These are phyloP conservation scores for Halcyon badia DNA, from an alignment of 2,797 vertebrate species.

Conservation along the genomic window DNA sequence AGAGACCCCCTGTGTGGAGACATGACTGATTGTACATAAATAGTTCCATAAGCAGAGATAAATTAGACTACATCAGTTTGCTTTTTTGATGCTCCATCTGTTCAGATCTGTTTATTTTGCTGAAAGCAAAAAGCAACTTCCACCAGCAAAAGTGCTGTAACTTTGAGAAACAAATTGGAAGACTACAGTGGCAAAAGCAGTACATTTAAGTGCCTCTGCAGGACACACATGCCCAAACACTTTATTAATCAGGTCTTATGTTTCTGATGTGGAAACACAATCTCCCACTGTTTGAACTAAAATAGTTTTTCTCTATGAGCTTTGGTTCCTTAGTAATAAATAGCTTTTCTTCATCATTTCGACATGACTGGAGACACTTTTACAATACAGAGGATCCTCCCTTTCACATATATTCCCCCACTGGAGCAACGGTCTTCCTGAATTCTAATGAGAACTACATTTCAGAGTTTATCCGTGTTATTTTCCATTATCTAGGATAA, in stretches of 20 bases:
- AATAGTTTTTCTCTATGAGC: not conserved
- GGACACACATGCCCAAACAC: not conserved
- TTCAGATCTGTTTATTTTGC: slow-evolving; percentile 30
- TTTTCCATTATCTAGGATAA: not conserved
- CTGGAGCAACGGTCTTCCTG: not conserved
- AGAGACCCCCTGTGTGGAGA: not conserved
- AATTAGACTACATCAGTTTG: not conserved
- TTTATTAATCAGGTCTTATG: not conserved
- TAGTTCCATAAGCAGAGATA: not conserved
- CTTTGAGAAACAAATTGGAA: not conserved
- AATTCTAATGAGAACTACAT: not conserved
- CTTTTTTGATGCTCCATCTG: slow-evolving; percentile 18
- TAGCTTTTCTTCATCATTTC: not conserved
- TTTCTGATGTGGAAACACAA: not conserved
- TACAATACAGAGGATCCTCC: not conserved
- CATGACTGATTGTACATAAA: not conserved
- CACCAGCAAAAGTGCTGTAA: not conserved
- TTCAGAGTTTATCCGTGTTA: not conserved
- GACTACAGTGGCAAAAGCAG: not conserved
- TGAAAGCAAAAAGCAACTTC: not conserved
- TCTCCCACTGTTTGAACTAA: not conserved
- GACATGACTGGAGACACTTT: not conserved
- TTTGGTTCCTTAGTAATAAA: not conserved
- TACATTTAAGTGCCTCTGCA: not conserved
- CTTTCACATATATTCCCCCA: not conserved